Base-by-base conservation (phyloP, 2,888 invertebrate genomes). In the Acanthococcus lagerstroemiae region DNA sequence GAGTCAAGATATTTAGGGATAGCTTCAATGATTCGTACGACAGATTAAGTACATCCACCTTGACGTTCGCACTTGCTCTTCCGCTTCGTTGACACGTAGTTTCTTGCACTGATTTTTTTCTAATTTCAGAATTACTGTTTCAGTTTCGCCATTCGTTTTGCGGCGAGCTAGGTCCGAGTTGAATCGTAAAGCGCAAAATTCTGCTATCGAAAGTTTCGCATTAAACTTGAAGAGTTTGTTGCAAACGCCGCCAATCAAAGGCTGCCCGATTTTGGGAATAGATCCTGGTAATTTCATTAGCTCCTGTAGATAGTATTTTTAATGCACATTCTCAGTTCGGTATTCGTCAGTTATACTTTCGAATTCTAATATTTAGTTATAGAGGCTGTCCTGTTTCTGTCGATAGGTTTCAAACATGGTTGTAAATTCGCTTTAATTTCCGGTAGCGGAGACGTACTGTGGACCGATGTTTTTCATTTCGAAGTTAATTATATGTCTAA, bases 381-480 rank as follows among this genome's bases (percentile, higher is more conserved):
- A n/a, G n/a, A n/a, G n/a, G n/a, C n/a, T n/a, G n/a, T n/a, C n/a
- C n/a, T n/a, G n/a, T n/a, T n/a, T n/a, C n/a, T n/a, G n/a, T n/a
- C n/a, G n/a, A 4, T 46, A 70, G 71, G 71, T 44, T 70, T 69
- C 55, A 60, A 45, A 15, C 86, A 91, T 74, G 95, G 95, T 1
- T 95, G 94, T 74, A 95, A 95, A 81, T 78, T 88, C 46, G 94
- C 92, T 2, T 79, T 92, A 4, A 85, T 93, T 68, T 85, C 86
- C 12, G 78, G 82, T 65, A 84, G 82, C 58, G 89, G 90, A 1
- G 80, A 82, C 68, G 82, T 89, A 48, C 74, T 91, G 24, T 83
- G 84, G 21, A 84, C 84, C 0, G 80, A 78, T 60, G 84, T 88
- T 0, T 80, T 91, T 65, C 83, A 87, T 77, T 86, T 89, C 0